These are phyloP conservation scores for Tympanuchus pallidicinctus DNA, from an alignment of 2,113 vertebrate genomes.

Conservation along the genomic window DNA sequence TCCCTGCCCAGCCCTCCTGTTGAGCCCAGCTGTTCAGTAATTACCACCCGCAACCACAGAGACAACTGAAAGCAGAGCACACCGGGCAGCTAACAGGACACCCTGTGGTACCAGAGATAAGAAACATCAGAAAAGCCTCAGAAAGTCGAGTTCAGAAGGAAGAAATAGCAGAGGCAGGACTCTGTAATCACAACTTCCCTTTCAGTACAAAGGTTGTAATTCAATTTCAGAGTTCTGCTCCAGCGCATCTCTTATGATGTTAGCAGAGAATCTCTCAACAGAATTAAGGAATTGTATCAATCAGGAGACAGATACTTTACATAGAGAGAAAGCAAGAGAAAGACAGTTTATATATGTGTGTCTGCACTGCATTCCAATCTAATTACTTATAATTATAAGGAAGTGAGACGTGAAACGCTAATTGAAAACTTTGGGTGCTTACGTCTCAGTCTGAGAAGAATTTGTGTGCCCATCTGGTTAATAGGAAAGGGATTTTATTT, in stretches of 20 bases:
- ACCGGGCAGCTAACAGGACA: neutral
- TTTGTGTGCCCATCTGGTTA: conserved; percentile 77
- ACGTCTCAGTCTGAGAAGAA: conserved; percentile 53
- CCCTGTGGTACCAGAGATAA: neutral
- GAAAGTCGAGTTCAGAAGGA: neutral
- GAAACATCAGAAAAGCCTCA: neutral
- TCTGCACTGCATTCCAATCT: neutral
- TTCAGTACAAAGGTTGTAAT: conserved; percentile 50
- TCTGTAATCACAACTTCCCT: neutral
- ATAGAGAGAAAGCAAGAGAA: neutral
- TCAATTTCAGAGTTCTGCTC: conserved; percentile 42
- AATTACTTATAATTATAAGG: conserved; percentile 65
- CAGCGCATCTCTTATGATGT: neutral
- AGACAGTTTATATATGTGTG: neutral
- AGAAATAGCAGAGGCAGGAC: neutral
- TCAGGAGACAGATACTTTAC: neutral
- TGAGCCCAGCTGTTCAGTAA: neutral
- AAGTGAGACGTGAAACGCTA: conserved; percentile 69
- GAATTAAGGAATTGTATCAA: conserved; percentile 8
- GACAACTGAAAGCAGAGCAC: neutral
- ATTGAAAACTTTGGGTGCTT: conserved; percentile 75
- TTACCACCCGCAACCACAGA: rapidly evolving
- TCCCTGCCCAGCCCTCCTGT: too few species aligned
- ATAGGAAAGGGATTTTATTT: conserved; percentile 77
- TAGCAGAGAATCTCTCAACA: neutral